phyloP scores from a whole-genome alignment of 2,797 vertebrate species.

The Pyrocephalus nanus region DNA sequence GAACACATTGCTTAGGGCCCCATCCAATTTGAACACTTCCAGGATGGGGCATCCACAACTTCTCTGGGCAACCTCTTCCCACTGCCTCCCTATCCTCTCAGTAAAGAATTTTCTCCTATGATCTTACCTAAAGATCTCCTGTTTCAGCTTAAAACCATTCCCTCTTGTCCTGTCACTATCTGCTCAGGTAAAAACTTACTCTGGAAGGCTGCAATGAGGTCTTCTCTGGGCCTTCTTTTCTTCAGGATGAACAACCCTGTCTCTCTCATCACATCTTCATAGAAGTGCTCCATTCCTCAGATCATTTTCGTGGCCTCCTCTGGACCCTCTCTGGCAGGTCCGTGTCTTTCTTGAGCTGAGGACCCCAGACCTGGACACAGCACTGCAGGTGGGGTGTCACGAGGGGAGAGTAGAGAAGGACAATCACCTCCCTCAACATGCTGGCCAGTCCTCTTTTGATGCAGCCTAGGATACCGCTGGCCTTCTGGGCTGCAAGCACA shows the following conservation, averaged over 20 bases:
- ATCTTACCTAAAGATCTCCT: neutral
- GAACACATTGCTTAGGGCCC: neutral
- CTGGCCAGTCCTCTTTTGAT: too few relatives aligned
- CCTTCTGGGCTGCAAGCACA: neutral
- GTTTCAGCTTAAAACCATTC: neutral
- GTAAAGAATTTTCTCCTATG: neutral
- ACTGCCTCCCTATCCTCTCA: neutral
- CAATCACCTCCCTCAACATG: too few relatives aligned
- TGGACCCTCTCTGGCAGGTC: too few relatives aligned
- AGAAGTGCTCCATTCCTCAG: neutral
- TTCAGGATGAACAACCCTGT: neutral
- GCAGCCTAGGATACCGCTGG: too few relatives aligned
- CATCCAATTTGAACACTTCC: neutral
- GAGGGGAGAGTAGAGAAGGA: too few relatives aligned
- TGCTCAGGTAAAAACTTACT: neutral
- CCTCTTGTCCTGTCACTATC: neutral
- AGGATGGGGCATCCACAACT: neutral
- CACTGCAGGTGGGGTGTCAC: too few relatives aligned
- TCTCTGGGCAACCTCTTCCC: neutral
- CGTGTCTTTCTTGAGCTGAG: too few relatives aligned
- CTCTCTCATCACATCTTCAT: neutral
- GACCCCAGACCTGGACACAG: too few relatives aligned
- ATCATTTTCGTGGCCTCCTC: neutral
- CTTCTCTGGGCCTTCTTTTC: neutral
- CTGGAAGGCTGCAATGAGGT: neutral